Evolutionary conservation across 2,888 invertebrate genomes (phyloP).

Genomic region (Pogonocherus hispidulus): DNA sequence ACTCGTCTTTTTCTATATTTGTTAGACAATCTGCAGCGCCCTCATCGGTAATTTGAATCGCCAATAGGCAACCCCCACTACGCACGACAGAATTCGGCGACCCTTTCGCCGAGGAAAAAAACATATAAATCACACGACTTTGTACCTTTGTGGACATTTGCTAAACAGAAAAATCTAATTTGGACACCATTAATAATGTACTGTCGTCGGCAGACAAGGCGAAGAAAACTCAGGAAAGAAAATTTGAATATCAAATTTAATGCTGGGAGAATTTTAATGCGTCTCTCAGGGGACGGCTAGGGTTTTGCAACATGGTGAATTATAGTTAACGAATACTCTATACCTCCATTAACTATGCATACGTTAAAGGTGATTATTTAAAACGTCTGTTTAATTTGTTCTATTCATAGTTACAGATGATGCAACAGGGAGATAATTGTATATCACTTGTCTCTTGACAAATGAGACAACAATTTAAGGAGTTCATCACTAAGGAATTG

Average conservation of each 20-base stretch:
- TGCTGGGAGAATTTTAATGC: conserved; percentile 28
- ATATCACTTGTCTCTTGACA: not conserved
- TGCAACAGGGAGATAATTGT: not conserved
- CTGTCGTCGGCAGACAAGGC: conserved; percentile 24
- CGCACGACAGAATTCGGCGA: conserved; percentile 5
- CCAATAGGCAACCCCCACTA: not conserved
- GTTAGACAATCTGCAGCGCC: too few species aligned
- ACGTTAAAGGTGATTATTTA: not conserved
- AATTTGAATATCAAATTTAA: conserved; percentile 34
- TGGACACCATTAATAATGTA: conserved; percentile 26
- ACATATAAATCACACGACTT: conserved; percentile 21
- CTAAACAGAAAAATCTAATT: conserved; percentile 31
- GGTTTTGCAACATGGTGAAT: conserved; percentile 7
- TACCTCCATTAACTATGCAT: not conserved
- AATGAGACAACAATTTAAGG: too few species aligned
- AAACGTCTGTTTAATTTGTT: not conserved
- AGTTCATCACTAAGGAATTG: too few species aligned
- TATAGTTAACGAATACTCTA: not conserved
- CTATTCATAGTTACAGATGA: too few species aligned
- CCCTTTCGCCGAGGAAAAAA: conserved; percentile 12
- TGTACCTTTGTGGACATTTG: conserved; percentile 29
- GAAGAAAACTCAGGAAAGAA: conserved; percentile 25
- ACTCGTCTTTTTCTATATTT: too few species aligned
- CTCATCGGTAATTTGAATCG: conserved; percentile 9
- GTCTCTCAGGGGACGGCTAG: not conserved